These are phyloP conservation scores for Melanargia galathea DNA, from an alignment of 2,888 invertebrate species.

Conservation along the genomic window DNA sequence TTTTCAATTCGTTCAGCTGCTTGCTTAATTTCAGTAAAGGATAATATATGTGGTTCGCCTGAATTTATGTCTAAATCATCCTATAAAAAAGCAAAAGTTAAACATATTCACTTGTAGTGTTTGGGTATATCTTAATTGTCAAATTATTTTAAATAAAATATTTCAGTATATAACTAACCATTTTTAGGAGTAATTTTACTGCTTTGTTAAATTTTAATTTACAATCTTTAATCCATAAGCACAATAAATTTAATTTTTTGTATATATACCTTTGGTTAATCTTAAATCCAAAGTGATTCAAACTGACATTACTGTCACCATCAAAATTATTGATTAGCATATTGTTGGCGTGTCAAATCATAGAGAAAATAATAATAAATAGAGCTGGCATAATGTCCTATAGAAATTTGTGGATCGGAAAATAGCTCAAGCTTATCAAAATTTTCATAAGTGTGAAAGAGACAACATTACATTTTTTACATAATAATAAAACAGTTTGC, in stretches of 20 bases:
- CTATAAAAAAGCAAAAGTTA: slow-evolving; percentile 27
- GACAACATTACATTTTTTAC: too few relatives aligned
- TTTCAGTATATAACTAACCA: neutral
- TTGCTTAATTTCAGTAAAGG: slow-evolving; percentile 69
- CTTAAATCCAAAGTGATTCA: neutral
- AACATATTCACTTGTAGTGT: too few relatives aligned
- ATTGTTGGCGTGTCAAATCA: neutral
- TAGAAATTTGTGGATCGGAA: too few relatives aligned
- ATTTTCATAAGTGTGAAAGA: too few relatives aligned
- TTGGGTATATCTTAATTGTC: neutral
- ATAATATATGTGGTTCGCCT: slow-evolving; percentile 51
- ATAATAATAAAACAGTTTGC: too few relatives aligned
- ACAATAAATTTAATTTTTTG: neutral
- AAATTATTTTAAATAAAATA: neutral
- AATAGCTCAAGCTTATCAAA: too few relatives aligned
- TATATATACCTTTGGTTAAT: neutral
- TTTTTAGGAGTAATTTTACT: neutral
- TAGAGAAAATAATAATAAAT: too few relatives aligned
- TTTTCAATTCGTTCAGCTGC: slow-evolving; percentile 69
- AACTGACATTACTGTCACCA: neutral
- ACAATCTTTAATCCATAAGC: neutral
- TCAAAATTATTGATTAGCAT: neutral
- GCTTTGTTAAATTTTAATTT: neutral
- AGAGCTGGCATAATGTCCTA: too few relatives aligned
- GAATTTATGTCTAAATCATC: slow-evolving; percentile 33